Evolutionary conservation across 2,888 invertebrate genomes (phyloP).

Genomic region (Lycophotia porphyrea): DNA sequence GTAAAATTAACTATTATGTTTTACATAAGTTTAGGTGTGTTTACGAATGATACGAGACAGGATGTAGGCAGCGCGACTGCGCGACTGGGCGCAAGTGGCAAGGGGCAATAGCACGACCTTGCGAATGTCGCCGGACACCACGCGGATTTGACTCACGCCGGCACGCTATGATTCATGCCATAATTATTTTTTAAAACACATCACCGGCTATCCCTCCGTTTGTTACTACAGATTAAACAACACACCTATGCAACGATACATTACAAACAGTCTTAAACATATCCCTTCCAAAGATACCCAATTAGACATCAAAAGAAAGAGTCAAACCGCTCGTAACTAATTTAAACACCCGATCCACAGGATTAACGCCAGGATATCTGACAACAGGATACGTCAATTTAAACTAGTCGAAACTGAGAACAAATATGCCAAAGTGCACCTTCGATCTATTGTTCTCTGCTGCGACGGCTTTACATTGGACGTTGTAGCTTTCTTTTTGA

Average conservation of each 20-base stretch:
- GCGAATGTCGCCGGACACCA: constrained; percentile 80
- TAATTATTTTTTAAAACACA: constrained; percentile 63
- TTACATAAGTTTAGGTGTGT: constrained; percentile 49
- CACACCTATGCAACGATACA: constrained; percentile 48
- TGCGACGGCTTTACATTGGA: constrained; percentile 59
- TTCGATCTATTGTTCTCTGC: constrained; percentile 73
- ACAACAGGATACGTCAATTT: constrained; percentile 89
- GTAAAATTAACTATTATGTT: constrained; percentile 28
- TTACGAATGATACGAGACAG: constrained; percentile 66
- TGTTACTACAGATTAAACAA: constrained; percentile 62
- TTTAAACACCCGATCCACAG: constrained; percentile 80
- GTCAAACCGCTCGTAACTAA: constrained; percentile 78
- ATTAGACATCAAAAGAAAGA: constrained; percentile 81
- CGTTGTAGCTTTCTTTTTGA: constrained; percentile 71
- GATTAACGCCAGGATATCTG: constrained; percentile 86
- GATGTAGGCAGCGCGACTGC: constrained; percentile 70
- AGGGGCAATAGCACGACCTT: constrained; percentile 82
- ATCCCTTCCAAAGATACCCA: constrained; percentile 71
- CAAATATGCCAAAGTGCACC: constrained; percentile 75
- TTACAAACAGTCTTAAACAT: constrained; percentile 66
- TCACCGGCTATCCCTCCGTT: constrained; percentile 45
- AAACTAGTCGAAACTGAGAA: constrained; percentile 84
- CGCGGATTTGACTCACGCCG: constrained; percentile 75
- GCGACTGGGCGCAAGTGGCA: constrained; percentile 66
- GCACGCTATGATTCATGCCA: constrained; percentile 74